Conservation (phyloP, 2,888 invertebrate species). For the Lamellibrachia satsuma region DNA sequence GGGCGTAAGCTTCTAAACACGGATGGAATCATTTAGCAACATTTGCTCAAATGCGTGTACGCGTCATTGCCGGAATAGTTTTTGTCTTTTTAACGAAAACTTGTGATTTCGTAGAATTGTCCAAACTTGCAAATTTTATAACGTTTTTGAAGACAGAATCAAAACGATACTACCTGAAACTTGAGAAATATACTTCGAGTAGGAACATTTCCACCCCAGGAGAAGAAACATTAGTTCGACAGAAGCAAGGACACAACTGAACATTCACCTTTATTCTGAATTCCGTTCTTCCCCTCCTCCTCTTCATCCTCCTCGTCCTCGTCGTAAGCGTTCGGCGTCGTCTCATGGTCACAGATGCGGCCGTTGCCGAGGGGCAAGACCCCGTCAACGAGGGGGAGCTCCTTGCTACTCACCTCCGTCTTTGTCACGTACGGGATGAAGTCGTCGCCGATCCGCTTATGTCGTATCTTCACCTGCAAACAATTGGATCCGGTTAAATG, state of each 20-base stretch:
- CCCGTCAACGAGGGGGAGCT: slow-evolving; percentile 31
- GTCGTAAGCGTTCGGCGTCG: slow-evolving; percentile 31
- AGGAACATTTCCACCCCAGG: too few species aligned
- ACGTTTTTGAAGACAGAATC: too few species aligned
- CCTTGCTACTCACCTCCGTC: slow-evolving; percentile 33
- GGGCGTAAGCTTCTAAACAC: too few species aligned
- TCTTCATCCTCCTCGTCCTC: slow-evolving; percentile 22
- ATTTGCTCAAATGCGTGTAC: too few species aligned
- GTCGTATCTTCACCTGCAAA: slow-evolving; percentile 44
- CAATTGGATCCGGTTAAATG: too few species aligned
- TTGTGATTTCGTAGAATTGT: too few species aligned
- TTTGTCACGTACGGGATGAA: slow-evolving; percentile 30
- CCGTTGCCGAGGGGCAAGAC: slow-evolving; percentile 38
- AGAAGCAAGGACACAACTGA: neutral
- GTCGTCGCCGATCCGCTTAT: slow-evolving; percentile 29
- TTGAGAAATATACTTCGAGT: too few species aligned
- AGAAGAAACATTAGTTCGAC: neutral
- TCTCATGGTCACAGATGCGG: slow-evolving; percentile 39
- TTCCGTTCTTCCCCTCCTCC: slow-evolving; percentile 19
- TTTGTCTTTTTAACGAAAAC: too few species aligned
- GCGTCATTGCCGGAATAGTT: too few species aligned
- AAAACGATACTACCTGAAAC: too few species aligned
- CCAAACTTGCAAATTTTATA: too few species aligned
- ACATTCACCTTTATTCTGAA: slow-evolving; percentile 25
- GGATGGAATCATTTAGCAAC: too few species aligned